Percentiles rank a stretch among this genome's conserved stretches.
Conservation (phyloP, 2,888 invertebrate species). For the Caenorhabditis virilis region DNA sequence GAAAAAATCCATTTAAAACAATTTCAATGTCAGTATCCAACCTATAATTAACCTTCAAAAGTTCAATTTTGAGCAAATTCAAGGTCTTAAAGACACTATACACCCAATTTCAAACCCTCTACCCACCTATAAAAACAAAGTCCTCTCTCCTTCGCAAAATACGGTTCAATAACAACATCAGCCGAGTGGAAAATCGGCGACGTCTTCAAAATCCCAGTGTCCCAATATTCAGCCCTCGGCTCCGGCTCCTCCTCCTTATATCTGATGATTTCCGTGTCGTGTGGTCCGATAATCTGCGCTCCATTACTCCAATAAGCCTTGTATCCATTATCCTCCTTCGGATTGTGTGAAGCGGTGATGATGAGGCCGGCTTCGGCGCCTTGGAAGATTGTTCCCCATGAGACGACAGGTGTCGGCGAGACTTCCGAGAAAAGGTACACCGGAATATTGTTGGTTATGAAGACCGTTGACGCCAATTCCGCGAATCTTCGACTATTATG, state of each 20-base stretch:
- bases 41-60: no score
- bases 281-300: conserved; percentile 87
- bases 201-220: conserved; percentile 73
- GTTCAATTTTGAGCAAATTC: no score
- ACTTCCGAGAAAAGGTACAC: conserved; percentile 82
- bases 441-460: conserved; percentile 78
- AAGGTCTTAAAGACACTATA: no score
- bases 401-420: conserved; percentile 90
- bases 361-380: conserved; percentile 85
- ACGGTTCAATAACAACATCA: conserved; percentile 74
- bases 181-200: conserved; percentile 73
- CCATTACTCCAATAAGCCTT: conserved; percentile 94
- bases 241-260: conserved; percentile 80
- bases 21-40: no score
- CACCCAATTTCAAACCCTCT: no score
- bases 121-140: conserved; percentile 49
- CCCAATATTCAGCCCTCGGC: conserved; percentile 82
- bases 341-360: conserved; percentile 91
- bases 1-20: no score
- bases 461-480: conserved; percentile 83
- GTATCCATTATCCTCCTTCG: conserved; percentile 93
- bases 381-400: conserved; percentile 80
- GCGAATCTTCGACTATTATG: conserved; percentile 77
- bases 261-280: conserved; percentile 84
- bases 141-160: conserved; percentile 73